These are phyloP conservation scores for Doris montereyensis DNA, from an alignment of 2,888 invertebrate species.

Conservation along the genomic window DNA sequence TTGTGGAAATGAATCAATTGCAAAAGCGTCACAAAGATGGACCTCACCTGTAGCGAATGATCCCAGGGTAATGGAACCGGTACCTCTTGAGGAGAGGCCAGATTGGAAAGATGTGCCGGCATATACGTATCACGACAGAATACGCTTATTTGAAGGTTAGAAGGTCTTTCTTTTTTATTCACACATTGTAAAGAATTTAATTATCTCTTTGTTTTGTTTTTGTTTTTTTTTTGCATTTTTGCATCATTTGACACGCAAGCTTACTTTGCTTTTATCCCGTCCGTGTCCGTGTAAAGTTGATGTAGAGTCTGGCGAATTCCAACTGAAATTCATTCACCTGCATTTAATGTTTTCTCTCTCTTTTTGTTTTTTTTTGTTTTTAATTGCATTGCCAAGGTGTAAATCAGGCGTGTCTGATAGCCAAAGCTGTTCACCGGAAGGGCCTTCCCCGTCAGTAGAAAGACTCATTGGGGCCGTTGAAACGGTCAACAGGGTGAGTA, in stretches of 20 bases:
- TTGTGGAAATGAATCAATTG: conserved; percentile 24
- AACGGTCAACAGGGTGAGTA: conserved; percentile 54
- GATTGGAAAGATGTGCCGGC: conserved; percentile 38
- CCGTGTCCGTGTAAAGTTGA: too few species aligned
- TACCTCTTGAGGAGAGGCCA: conserved; percentile 11
- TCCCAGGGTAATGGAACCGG: conserved; percentile 25
- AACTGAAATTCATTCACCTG: too few species aligned
- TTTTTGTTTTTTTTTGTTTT: too few species aligned
- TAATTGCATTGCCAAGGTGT: too few species aligned
- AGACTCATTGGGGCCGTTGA: conserved; percentile 52
- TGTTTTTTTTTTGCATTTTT: too few species aligned
- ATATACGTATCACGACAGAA: conserved; percentile 6
- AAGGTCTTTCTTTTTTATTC: too few species aligned
- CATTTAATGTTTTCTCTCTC: too few species aligned
- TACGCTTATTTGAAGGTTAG: conserved; percentile 39
- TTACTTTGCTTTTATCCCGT: too few species aligned
- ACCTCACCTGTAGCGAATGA: conserved; percentile 26
- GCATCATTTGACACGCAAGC: too few species aligned
- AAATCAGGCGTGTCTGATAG: conserved; percentile 85
- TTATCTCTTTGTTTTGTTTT: background rate
- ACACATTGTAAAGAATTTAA: too few species aligned
- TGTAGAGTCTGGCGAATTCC: too few species aligned
- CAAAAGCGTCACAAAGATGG: conserved; percentile 1
- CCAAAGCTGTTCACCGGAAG: conserved; percentile 78
- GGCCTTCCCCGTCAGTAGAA: conserved; percentile 66